phyloP scores from a whole-genome alignment of 2,797 vertebrate species.

The Pristis pectinata region DNA sequence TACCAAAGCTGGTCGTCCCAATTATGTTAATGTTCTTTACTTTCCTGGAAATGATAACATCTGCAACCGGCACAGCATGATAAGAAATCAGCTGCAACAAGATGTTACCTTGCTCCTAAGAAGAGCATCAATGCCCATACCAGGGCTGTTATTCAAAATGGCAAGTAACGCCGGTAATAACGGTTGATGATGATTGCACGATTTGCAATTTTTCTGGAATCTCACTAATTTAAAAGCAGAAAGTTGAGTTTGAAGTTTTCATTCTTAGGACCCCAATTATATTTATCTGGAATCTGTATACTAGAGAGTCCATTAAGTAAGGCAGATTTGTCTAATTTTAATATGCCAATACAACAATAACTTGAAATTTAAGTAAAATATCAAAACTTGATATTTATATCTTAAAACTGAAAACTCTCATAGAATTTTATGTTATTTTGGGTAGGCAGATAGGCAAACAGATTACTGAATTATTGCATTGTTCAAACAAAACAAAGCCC shows the following conservation, averaged over 20 bases:
- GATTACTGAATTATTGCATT: not conserved
- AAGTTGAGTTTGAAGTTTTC: not conserved
- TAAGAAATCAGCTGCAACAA: not conserved
- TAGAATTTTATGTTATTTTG: not conserved
- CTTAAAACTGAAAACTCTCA: not conserved
- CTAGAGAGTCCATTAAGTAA: not conserved
- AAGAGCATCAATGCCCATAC: not conserved
- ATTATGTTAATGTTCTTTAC: not conserved
- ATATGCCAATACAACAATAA: not conserved
- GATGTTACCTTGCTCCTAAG: not conserved
- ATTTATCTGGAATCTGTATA: not conserved
- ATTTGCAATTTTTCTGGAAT: not conserved
- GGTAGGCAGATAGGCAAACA: not conserved
- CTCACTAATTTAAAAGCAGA: not conserved
- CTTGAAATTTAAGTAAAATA: not conserved
- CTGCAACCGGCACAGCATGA: not conserved
- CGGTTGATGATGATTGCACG: not conserved
- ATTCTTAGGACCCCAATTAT: not conserved
- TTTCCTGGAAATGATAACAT: not conserved
- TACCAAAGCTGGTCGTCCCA: not conserved
- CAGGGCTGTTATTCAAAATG: not conserved
- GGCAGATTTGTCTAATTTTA: not conserved
- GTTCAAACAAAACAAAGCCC: not conserved
- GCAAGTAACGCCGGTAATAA: not conserved
- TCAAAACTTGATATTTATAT: not conserved